Evolutionary conservation across 2,113 vertebrate genomes (phyloP), one percentile per base, ranked within the genome.

Genomic region (Clarias macrocephalus): DNA sequence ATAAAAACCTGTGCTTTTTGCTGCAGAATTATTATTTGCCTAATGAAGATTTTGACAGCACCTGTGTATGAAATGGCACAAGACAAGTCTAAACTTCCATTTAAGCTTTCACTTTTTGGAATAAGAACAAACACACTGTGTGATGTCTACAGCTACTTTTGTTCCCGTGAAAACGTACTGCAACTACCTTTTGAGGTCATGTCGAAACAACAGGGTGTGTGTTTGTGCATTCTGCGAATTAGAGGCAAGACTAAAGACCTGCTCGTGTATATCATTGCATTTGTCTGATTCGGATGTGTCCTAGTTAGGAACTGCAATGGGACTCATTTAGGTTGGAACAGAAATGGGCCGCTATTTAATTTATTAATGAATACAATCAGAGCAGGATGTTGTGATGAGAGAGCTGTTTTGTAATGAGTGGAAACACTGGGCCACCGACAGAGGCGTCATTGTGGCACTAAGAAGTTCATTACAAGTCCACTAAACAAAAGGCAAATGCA

Each of bases 281-380:
- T 94, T 94, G 93, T 94, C 91, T 86, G 92, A 94, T 93, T 90
- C 77, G 88, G 91, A 90, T 87, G 79, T 94, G 94, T 93, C 94
- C 94, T 94, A 95, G 94, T 95, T 96, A 92, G 91, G 91, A 91
- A 91, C 91, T 93, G 94, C 93, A 90, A 92, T 90, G 95, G 93
- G 95, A 95, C 92, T 95, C 94, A 95, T 94, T 95, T 96, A 94
- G 91, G 91, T 93, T 93, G 92, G 93, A 94, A 94, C 92, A 92
- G 92, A 93, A 92, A 94, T 65, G 88, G 92, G 91, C 87, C 91
- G 93, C 94, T 94, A 91, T 94, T 95, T 93, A 92, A 95, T 95
- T 92, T 93, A 95, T 95, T 95, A 95, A 95, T 95, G 92, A 95
- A 93, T 90, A 93, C 92, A 93, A 94, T 93, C 88, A 86, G 88